Evolutionary conservation across 2,888 invertebrate genomes (phyloP).

Genomic region (Ditylenchus weischeri): DNA sequence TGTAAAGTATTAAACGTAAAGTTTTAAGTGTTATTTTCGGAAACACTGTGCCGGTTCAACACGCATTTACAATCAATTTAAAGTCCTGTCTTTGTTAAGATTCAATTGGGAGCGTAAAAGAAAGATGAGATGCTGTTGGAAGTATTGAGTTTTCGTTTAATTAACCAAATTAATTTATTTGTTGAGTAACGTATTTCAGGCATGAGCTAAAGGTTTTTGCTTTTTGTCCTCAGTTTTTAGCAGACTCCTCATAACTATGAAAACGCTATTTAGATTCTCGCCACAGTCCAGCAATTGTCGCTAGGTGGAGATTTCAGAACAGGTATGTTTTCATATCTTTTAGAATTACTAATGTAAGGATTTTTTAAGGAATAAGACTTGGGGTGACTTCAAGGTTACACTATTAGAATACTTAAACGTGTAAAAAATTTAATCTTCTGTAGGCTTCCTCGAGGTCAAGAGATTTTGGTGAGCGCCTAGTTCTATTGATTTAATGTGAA

Average conservation of each 20-base stretch:
- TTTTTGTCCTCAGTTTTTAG: background rate
- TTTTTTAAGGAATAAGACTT: no score
- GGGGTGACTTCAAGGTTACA: no score
- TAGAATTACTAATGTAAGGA: no score
- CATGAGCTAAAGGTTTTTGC: slow-evolving; percentile 40
- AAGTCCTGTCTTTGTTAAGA: slow-evolving; percentile 34
- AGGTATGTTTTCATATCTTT: slow-evolving; percentile 27
- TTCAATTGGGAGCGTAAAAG: slow-evolving; percentile 42
- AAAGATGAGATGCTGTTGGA: slow-evolving; percentile 29
- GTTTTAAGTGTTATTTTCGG: no score
- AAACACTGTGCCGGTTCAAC: no score
- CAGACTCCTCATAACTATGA: no score
- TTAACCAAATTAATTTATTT: background rate
- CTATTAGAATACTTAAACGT: no score
- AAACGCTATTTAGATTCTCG: slow-evolving; percentile 40
- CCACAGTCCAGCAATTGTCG: slow-evolving; percentile 53
- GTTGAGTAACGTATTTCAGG: slow-evolving; percentile 17
- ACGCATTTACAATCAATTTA: no score
- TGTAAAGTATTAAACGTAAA: no score
- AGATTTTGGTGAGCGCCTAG: slow-evolving; percentile 27
- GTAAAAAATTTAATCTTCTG: slow-evolving; percentile 29
- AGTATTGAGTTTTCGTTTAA: slow-evolving; percentile 4
- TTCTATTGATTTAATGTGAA: no score
- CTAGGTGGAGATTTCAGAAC: slow-evolving; percentile 52
- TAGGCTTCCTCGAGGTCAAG: slow-evolving; percentile 50